phyloP scores from a whole-genome alignment of 2,797 vertebrate species.

The Molothrus ater region DNA sequence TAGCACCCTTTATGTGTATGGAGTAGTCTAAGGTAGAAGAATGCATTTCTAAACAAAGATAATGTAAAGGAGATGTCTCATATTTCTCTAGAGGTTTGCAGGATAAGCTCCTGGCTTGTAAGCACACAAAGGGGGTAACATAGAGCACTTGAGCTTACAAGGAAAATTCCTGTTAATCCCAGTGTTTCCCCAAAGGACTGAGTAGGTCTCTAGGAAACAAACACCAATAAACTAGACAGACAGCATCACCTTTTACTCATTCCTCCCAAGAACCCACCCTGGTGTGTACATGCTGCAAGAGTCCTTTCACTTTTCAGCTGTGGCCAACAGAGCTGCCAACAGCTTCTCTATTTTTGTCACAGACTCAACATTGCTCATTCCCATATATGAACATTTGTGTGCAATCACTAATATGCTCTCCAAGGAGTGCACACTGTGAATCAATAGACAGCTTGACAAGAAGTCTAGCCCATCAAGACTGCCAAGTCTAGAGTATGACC shows the following conservation, averaged over 20 bases:
- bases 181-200: neutral
- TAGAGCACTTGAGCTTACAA: neutral
- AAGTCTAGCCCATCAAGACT: neutral
- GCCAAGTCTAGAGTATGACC: neutral
- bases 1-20: neutral
- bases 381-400: neutral
- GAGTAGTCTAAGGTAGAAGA: neutral
- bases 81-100: neutral
- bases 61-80: neutral
- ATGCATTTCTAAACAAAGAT: neutral
- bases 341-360: neutral
- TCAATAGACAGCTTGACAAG: neutral
- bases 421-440: neutral
- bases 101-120: neutral
- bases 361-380: neutral
- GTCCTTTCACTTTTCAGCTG: slow-evolving; percentile 23
- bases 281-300: neutral
- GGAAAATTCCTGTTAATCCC: neutral
- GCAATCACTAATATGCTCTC: neutral
- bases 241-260: slow-evolving; percentile 22
- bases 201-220: slow-evolving; percentile 24
- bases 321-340: neutral
- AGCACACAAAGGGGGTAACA: neutral
- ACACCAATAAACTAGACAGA: neutral
- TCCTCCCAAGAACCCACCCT: neutral